Percentiles rank a stretch among this genome's conserved stretches.
Conservation (phyloP, 1,140 invertebrate genomes). For the Araneus ventricosus region DNA sequence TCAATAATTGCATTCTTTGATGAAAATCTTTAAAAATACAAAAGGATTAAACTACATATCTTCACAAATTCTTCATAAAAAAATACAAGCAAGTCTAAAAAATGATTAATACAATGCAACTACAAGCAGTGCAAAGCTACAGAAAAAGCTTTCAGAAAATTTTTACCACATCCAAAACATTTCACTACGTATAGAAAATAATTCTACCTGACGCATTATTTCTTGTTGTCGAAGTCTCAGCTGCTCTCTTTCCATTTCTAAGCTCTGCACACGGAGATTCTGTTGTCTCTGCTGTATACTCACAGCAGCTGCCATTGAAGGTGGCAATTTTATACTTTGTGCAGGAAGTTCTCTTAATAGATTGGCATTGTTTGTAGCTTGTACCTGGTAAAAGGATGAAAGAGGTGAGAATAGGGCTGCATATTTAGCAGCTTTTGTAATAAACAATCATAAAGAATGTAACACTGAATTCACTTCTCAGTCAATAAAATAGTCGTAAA, state of each 20-base stretch:
- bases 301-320: conserved; percentile 57
- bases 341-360: conserved; percentile 56
- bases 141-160: too few species aligned
- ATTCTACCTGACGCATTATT: conserved; percentile 82
- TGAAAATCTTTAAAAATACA: too few species aligned
- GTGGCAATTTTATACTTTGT: conserved; percentile 62
- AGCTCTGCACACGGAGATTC: conserved; percentile 83
- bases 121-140: too few species aligned
- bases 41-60: too few species aligned
- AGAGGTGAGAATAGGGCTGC: background rate
- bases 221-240: conserved; percentile 93
- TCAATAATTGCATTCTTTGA: too few species aligned
- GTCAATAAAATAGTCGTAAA: too few species aligned
- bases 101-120: background rate
- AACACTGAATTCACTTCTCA: too few species aligned
- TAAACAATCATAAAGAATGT: background rate
- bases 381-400: background rate
- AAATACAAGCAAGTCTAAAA: background rate
- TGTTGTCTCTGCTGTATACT: conserved; percentile 84
- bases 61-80: too few species aligned
- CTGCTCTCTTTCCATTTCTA: conserved; percentile 89
- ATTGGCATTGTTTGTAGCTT: conserved; percentile 52
- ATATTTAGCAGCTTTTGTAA: background rate
- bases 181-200: conserved; percentile 78
- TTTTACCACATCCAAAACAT: background rate